A percentile compares a stretch with the other conserved stretches of the same genome.
phyloP scores from a whole-genome alignment of 2,113 vertebrate genomes.

The Phoxinus phoxinus region DNA sequence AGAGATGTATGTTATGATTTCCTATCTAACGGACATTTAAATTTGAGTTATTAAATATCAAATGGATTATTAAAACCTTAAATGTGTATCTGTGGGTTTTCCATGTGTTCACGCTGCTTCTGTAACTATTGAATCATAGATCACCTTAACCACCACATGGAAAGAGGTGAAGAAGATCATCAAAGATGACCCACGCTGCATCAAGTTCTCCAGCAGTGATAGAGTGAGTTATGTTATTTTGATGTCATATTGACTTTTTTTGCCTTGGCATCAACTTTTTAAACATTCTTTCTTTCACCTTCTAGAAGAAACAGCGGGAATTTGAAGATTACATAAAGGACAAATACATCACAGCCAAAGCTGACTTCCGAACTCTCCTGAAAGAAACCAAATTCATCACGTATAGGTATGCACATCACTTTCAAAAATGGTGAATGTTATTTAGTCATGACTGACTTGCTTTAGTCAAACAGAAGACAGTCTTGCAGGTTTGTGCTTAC shows the following conservation, averaged over 20 bases:
- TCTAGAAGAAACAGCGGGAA: conserved; percentile 95
- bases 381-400: conserved; percentile 99
- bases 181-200: conserved; percentile 97
- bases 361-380: conserved; percentile 94
- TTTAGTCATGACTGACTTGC: too few species aligned
- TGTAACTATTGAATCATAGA: conserved; percentile 71
- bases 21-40: too few species aligned
- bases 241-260: neutral
- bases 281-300: conserved; percentile 31
- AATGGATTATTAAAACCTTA: neutral
- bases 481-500: too few species aligned
- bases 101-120: neutral
- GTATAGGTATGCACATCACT: conserved; percentile 82
- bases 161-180: conserved; percentile 99
- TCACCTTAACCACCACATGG: conserved; percentile 97
- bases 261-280: neutral
- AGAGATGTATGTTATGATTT: too few species aligned
- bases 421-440: neutral
- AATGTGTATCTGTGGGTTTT: neutral
- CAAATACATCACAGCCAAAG: conserved; percentile 99
- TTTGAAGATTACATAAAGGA: conserved; percentile 99
- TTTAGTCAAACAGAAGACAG: too few species aligned
- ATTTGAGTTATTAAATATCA: too few species aligned
- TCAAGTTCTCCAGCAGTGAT: conserved; percentile 98
- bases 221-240: conserved; percentile 77